These are phyloP conservation scores for Cactoblastis cactorum DNA, from an alignment of 2,888 invertebrate species.

Conservation along the genomic window DNA sequence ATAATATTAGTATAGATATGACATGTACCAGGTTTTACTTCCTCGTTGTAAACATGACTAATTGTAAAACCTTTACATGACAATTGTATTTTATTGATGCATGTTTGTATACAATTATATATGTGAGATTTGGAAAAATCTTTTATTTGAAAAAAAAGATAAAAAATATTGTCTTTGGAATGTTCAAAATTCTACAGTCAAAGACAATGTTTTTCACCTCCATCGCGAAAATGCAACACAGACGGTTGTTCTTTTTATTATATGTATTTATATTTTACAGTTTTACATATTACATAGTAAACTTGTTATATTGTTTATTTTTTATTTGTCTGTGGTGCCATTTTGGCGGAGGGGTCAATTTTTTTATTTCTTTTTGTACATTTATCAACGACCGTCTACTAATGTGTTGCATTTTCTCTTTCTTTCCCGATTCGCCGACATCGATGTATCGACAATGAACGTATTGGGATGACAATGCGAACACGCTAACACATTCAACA, in stretches of 20 bases:
- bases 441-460: slow-evolving; percentile 15
- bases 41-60: background rate
- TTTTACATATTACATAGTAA: slow-evolving; percentile 22
- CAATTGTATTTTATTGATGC: slow-evolving; percentile 46
- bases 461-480: slow-evolving; percentile 7
- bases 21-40: slow-evolving; percentile 1
- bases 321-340: slow-evolving; percentile 72
- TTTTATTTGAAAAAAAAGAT: slow-evolving; percentile 29
- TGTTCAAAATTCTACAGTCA: slow-evolving; percentile 11
- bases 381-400: slow-evolving; percentile 69
- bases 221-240: slow-evolving; percentile 76
- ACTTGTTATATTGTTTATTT: slow-evolving; percentile 23
- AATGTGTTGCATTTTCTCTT: slow-evolving; percentile 79
- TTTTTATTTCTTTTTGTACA: slow-evolving; percentile 29
- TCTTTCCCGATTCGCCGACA: slow-evolving; percentile 62
- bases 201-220: slow-evolving; percentile 41
- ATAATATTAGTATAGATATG: background rate
- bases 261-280: slow-evolving; percentile 18
- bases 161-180: slow-evolving; percentile 34
- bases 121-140: slow-evolving; percentile 40
- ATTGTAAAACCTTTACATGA: slow-evolving; percentile 33
- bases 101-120: slow-evolving; percentile 61
- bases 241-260: slow-evolving; percentile 56
- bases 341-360: slow-evolving; percentile 58
- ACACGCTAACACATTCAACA: slow-evolving; percentile 4